Base-by-base conservation (phyloP, 2,113 vertebrate genomes). In the Microtus ochrogaster region DNA sequence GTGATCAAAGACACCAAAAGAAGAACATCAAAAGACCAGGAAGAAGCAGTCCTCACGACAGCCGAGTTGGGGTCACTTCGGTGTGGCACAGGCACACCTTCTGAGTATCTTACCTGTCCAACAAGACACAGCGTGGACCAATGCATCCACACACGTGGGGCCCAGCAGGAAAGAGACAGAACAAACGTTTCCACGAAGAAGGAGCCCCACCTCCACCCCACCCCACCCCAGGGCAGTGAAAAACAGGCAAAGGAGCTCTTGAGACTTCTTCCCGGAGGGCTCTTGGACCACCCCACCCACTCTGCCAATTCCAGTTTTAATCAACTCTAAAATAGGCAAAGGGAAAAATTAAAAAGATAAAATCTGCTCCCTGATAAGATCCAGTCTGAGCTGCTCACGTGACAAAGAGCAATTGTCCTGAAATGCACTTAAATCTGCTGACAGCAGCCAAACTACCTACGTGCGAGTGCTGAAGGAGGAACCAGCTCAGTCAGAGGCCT, bases 81-180 rank as follows among this genome's bases (percentile, higher is more conserved):
- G 41, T 4, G 49, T 14, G 70, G 58, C 30, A 1, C 9, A 8
- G 36, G 49, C 86, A 97, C 96, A 97, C 97, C 97, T 98, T 92
- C 96, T 19, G 95, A 96, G 73, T 95, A 93, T 97, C 96, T 92
- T 96, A 97, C 90, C 85, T 91, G 96, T 98, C 98, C 96, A 97
- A 97, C 97, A 96, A 78, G 94, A 73, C 77, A 95, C 94, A 97
- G 97, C 97, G 3, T n/a, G 68, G 19, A 58, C 33, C 65, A 68
- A 33, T 30, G 28, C 12, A 30, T 30, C 65, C 65, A 66, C 28
- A 65, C 28, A 94, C 1, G 6, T 39, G 21, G 36, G 92, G 0
- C 86, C 87, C 92, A 97, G 97, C 97, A 98, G 98, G 95, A 70
- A 84, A 97, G 94, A 97, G 98, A 98, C 58, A 98, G 98, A 98